Evolutionary conservation across 2,797 vertebrate species (phyloP), one percentile per base, ranked within the genome.

Genomic region (Champsocephalus gunnari): DNA sequence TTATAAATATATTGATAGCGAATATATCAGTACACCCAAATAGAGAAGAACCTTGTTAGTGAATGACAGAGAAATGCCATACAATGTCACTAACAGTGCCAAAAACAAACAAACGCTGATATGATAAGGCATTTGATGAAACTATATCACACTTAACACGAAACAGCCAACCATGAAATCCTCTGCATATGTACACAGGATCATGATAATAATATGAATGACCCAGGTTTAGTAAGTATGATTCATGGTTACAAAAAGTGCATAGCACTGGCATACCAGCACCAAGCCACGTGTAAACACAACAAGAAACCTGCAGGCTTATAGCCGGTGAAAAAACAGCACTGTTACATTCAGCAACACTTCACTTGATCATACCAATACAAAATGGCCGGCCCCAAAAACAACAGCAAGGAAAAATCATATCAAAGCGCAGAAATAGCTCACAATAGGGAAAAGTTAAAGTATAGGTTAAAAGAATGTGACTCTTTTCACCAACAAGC

Each of bases 211-310:
- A 73, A 76, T 38, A 80, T 63, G 61, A 77, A 43, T 65, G 67
- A 80, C 56, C 49, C 48, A 73, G 50, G 72, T 83, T 64, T 48
- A 66, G 54, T 49, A 65, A 16, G 19, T 73, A 76, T 82, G 75
- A 87, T 60, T 82, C 56, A 85, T 82, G 75, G 62, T 71, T 64
- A 75, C 54, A 86, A 79, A 84, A 86, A 81, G 87, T 91, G 62
- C 89, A 83, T 76, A 94, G 94, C 95, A 96, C 95, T 96, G 95
- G 95, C 96, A 97, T 95, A 97, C 94, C 81, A 75, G 81, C 84
- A 89, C 82, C 75, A 76, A 92, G 90, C 87, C 78, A 93, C 77
- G 79, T 87, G 76, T 67, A 63, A 85, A 87, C 84, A 85, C 21
- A 73, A 87, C 85, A 80, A 80, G 60, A 87, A 79, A 87, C 75